A percentile compares a stretch with the other conserved stretches of the same genome.
phyloP scores from a whole-genome alignment of 2,113 vertebrate genomes.

The Peromyscus maniculatus region DNA sequence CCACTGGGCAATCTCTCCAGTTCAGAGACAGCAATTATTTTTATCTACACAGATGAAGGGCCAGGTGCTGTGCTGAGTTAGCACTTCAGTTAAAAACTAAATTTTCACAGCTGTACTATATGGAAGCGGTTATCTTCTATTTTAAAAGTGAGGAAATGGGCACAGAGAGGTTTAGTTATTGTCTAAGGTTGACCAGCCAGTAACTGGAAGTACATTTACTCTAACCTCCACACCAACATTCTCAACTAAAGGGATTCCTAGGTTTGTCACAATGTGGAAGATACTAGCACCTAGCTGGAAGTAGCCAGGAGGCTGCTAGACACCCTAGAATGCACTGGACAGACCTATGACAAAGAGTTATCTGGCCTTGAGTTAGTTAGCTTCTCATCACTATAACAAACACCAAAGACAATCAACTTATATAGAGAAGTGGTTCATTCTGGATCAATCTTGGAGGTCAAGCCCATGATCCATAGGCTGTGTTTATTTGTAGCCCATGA shows the following conservation, averaged over 20 bases:
- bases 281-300: not conserved
- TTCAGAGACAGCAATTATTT: not conserved
- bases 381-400: not conserved
- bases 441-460: not conserved
- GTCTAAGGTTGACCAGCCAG: not conserved
- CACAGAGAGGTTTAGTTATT: not conserved
- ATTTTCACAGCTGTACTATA: not conserved
- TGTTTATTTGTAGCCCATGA: not conserved
- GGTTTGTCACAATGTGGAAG: not conserved
- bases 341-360: not conserved
- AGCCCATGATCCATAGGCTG: not conserved
- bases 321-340: not conserved
- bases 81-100: conserved; percentile 5
- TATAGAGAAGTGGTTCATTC: not conserved
- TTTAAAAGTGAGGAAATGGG: conserved; percentile 8
- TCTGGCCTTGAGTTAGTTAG: not conserved
- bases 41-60: not conserved
- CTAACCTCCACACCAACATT: not conserved
- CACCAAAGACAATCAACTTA: not conserved
- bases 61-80: not conserved
- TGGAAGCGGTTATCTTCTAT: not conserved
- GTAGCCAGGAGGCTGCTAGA: not conserved
- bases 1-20: not conserved
- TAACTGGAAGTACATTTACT: not conserved
- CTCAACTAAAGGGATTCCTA: no score